phyloP scores from a whole-genome alignment of 2,888 invertebrate species.

The Zygogramma bicolorata region DNA sequence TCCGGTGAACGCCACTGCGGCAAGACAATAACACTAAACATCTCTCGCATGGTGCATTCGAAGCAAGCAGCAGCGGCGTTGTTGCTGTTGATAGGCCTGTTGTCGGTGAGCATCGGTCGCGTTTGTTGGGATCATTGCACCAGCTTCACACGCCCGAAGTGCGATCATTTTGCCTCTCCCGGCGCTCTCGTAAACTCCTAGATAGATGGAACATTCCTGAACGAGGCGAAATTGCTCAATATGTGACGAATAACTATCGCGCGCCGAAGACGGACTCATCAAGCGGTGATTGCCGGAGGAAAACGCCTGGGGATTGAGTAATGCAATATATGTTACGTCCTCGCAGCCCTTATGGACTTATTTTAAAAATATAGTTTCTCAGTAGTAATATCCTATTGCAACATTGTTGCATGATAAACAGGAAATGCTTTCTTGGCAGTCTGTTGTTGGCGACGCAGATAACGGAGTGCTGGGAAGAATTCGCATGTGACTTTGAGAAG shows the following conservation, averaged over 20 bases:
- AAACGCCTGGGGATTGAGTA: too few relatives aligned
- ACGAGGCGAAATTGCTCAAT: neutral
- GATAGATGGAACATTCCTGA: neutral
- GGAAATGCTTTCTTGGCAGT: too few relatives aligned
- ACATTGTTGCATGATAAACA: too few relatives aligned
- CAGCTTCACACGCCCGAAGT: conserved; percentile 43
- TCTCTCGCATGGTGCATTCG: conserved; percentile 30
- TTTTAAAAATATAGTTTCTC: too few relatives aligned
- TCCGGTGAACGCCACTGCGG: conserved; percentile 13
- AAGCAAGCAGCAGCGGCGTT: conserved; percentile 21
- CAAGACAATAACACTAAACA: neutral
- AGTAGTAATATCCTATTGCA: too few relatives aligned
- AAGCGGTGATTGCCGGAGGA: too few relatives aligned
- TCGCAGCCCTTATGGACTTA: too few relatives aligned
- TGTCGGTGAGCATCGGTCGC: conserved; percentile 38
- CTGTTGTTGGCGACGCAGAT: too few relatives aligned
- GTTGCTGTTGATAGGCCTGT: conserved; percentile 23
- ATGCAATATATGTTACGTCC: too few relatives aligned
- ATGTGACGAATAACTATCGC: neutral
- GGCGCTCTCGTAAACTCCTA: conserved; percentile 21
- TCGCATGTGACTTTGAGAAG: too few relatives aligned
- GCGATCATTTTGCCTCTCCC: conserved; percentile 34
- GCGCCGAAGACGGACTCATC: too few relatives aligned
- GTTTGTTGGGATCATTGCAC: conserved; percentile 48
- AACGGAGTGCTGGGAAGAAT: too few relatives aligned